These are phyloP conservation scores for Myanophis thanlyinensis DNA, from an alignment of 2,113 vertebrate genomes.

Conservation along the genomic window DNA sequence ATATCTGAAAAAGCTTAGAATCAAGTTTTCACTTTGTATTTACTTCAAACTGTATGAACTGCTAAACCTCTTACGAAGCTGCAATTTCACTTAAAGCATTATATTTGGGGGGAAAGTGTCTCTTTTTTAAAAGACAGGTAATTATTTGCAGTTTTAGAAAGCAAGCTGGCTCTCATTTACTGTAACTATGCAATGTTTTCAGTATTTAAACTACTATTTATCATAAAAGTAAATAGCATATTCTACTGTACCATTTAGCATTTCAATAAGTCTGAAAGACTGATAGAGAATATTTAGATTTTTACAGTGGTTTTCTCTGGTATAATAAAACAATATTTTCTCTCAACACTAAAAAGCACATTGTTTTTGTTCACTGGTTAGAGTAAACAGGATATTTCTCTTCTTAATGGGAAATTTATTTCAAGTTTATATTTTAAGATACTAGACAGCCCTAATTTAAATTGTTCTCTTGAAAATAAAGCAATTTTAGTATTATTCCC, in stretches of 20 bases:
- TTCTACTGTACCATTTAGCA: background rate
- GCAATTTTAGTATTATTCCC: background rate
- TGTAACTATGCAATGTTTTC: background rate
- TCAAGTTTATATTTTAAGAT: conserved; percentile 10
- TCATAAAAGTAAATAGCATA: conserved; percentile 20
- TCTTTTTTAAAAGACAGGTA: background rate
- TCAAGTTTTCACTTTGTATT: background rate
- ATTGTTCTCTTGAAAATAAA: background rate
- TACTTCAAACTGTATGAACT: background rate
- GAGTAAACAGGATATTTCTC: background rate
- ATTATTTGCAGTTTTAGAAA: conserved; percentile 11
- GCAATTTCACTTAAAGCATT: background rate
- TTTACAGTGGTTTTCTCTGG: background rate
- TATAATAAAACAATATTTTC: conserved; percentile 1
- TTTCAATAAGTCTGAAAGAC: background rate
- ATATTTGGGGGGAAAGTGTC: background rate
- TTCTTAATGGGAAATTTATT: background rate
- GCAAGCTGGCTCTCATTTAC: conserved; percentile 11
- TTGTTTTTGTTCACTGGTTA: background rate
- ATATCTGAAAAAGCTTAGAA: background rate
- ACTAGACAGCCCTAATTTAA: background rate
- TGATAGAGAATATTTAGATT: background rate
- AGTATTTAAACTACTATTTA: conserved; percentile 6
- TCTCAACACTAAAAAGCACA: background rate
- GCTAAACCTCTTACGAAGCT: background rate